Evolutionary conservation across 2,888 invertebrate genomes (phyloP).

Genomic region (Drosophila infuscata): DNA sequence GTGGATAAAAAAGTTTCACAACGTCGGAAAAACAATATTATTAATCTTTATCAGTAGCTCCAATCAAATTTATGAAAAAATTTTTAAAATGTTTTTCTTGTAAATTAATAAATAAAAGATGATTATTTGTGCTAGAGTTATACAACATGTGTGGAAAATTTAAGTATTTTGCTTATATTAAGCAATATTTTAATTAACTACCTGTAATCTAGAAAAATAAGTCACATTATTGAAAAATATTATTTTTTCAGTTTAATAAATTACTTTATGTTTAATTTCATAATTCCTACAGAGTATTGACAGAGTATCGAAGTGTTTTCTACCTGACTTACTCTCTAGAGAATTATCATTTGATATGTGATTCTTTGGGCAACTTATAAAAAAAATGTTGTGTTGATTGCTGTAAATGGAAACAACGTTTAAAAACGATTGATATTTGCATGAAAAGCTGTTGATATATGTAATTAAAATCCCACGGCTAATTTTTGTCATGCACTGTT

Average conservation of each 20-base stretch:
- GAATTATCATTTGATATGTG: neutral
- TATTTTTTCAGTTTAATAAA: too few relatives aligned
- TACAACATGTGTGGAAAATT: neutral
- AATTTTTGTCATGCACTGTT: slow-evolving; percentile 29
- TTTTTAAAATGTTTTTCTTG: neutral
- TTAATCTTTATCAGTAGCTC: neutral
- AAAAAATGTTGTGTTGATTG: slow-evolving; percentile 7
- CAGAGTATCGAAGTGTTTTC: neutral
- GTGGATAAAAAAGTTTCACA: slow-evolving; percentile 2
- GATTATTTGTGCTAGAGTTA: neutral
- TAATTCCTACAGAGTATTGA: neutral
- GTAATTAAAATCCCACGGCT: slow-evolving; percentile 17
- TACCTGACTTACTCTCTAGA: neutral
- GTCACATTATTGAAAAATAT: too few relatives aligned
- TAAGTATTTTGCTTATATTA: neutral
- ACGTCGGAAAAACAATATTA: neutral
- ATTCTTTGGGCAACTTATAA: neutral
- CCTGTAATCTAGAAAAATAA: neutral
- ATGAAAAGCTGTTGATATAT: neutral
- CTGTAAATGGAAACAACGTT: neutral
- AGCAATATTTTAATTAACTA: neutral
- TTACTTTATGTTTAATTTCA: neutral
- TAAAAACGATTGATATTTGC: neutral
- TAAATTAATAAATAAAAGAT: neutral
- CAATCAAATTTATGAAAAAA: neutral